Evolutionary conservation across 2,888 invertebrate genomes (phyloP).

Genomic region (Limnephilus marmoratus): DNA sequence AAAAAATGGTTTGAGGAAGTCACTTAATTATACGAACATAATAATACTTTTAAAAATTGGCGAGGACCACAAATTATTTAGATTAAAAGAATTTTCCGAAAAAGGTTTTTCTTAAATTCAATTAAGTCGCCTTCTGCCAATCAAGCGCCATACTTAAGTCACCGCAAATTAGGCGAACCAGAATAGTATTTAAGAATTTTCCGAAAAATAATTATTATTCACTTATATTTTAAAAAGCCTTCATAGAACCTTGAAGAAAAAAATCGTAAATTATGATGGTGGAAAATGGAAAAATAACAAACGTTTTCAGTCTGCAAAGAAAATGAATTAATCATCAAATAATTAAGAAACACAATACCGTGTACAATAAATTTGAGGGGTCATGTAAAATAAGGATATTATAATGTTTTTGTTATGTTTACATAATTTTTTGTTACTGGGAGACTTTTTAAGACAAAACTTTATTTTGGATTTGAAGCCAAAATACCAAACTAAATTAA

Average conservation of each 20-base stretch:
- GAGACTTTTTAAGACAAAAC: too few relatives aligned
- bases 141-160: not conserved
- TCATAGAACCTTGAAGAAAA: not conserved
- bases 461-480: too few relatives aligned
- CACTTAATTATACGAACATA: not conserved
- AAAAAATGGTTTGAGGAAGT: not conserved
- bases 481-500: too few relatives aligned
- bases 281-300: too few relatives aligned
- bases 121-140: not conserved
- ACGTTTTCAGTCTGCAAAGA: too few relatives aligned
- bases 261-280: not conserved
- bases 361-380: not conserved
- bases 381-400: not conserved
- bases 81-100: not conserved
- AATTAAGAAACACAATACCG: not conserved
- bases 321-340: not conserved
- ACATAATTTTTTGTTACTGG: too few relatives aligned
- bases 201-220: not conserved
- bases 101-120: not conserved
- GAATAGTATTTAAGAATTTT: not conserved
- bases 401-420: not conserved
- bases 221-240: not conserved
- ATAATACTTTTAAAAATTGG: not conserved
- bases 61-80: not conserved
- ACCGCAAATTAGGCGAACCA: not conserved